Percentiles rank a stretch among this genome's conserved stretches.
phyloP scores from a whole-genome alignment of 2,797 vertebrate species.

The Lutjanus campechanus region DNA sequence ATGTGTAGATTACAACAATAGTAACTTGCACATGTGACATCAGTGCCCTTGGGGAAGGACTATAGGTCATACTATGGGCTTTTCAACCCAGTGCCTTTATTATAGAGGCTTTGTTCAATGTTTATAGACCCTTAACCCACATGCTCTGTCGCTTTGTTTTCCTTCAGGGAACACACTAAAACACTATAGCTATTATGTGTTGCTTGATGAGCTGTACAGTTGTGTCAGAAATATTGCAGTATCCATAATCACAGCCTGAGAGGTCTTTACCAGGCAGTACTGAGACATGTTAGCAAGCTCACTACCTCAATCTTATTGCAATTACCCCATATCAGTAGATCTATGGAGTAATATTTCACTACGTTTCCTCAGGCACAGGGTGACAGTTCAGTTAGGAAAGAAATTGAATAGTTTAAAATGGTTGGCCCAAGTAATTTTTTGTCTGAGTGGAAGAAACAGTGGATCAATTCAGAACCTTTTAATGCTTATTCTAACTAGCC shows the following conservation, averaged over 20 bases:
- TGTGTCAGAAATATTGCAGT: slow-evolving; percentile 12
- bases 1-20: slow-evolving; percentile 12
- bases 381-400: neutral
- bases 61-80: neutral
- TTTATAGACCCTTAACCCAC: neutral
- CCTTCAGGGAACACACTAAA: neutral
- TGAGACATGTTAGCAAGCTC: neutral
- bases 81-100: slow-evolving; percentile 14
- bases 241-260: neutral
- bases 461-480: slow-evolving; percentile 1
- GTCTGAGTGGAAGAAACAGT: neutral
- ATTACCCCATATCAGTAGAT: slow-evolving; percentile 10
- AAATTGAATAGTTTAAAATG: slow-evolving; percentile 3
- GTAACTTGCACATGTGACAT: neutral
- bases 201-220: neutral
- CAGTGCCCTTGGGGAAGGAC: neutral
- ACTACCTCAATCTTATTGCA: neutral
- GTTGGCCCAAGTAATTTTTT: neutral
- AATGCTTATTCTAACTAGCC: neutral
- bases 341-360: slow-evolving; percentile 7
- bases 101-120: slow-evolving; percentile 17
- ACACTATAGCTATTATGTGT: slow-evolving; percentile 5
- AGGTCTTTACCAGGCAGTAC: neutral
- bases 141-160: neutral
- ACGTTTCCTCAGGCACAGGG: neutral